Base-by-base conservation (phyloP, 2,113 vertebrate species). In the Lepus timidus region DNA sequence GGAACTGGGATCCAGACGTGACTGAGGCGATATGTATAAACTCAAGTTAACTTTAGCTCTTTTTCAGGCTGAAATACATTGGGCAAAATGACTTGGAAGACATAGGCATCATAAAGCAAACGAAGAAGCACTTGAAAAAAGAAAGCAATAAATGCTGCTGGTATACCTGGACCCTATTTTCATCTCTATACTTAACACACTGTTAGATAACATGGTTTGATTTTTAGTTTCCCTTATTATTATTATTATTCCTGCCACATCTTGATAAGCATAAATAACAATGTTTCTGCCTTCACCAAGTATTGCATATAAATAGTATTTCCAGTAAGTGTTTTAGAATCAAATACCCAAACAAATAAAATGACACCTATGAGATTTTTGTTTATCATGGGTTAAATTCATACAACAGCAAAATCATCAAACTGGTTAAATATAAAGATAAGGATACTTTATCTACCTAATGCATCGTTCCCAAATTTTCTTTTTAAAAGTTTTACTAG, bases 1-100 rank as follows among this genome's bases (percentile, higher is more conserved):
- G 76, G 80, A 88, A 85, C 51, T 73, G 51, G 62, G 91, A 90
- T 94, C 79, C 91, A 96, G 85, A 93, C 31, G 25, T 94, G 91
- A 85, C 79, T 88, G 55, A 92, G 33, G 55, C 93, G 81, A n/a
- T 80, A 83, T 85, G 49, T 74, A 71, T 27, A 64, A 33, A 74
- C 19, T 33, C 16, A 75, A 13, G 6, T 90, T 90, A 90, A 65
- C 86, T 91, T 62, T 1, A 83, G 75, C 64, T 97, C 20, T 52
- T 85, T 93, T 68, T 71, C 73, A 80, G 64, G n/a, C 36, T 75
- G 19, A 10, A 64, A 89, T 82, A 29, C 6, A 23, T 33, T 81
- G 64, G 25, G 33, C 55, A 52, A 75, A 68, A 70, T 92, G 65
- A 87, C 29, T 84, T 64, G 58, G 36, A 96, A 91, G 62, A 74